phyloP scores from a whole-genome alignment of 2,797 vertebrate species.

The Morelia viridis region DNA sequence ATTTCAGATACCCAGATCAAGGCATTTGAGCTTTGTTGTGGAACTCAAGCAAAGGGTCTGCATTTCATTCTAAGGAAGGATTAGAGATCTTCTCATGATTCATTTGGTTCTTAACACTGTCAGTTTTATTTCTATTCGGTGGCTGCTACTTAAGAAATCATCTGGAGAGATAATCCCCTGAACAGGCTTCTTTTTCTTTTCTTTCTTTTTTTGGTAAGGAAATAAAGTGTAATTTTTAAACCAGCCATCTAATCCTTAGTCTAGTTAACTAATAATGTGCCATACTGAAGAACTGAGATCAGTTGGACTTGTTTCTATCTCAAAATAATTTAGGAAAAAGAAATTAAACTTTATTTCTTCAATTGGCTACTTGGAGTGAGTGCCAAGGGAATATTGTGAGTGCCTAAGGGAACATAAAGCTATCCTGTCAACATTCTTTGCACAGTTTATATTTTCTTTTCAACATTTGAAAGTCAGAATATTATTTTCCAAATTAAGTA shows the following conservation, averaged over 20 bases:
- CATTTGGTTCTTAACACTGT: constrained; percentile 3
- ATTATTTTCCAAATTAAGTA: neutral
- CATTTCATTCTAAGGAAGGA: constrained; percentile 11
- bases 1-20: neutral
- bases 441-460: neutral
- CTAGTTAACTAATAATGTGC: constrained; percentile 23
- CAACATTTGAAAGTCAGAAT: neutral
- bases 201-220: neutral
- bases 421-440: neutral
- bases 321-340: neutral
- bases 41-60: accelerated
- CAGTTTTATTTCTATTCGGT: constrained; percentile 37
- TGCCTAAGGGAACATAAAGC: neutral
- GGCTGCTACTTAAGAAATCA: constrained; percentile 31
- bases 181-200: neutral
- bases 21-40: neutral
- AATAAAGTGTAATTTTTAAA: constrained; percentile 23
- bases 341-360: neutral
- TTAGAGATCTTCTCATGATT: neutral
- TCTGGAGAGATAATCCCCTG: constrained; percentile 23
- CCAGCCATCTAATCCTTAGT: constrained; percentile 11
- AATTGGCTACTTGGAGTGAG: neutral
- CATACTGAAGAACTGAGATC: constrained; percentile 12
- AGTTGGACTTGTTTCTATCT: neutral
- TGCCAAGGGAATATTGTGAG: neutral